Conservation (phyloP, 2,113 vertebrate species). For the Myiozetetes cayanensis region DNA sequence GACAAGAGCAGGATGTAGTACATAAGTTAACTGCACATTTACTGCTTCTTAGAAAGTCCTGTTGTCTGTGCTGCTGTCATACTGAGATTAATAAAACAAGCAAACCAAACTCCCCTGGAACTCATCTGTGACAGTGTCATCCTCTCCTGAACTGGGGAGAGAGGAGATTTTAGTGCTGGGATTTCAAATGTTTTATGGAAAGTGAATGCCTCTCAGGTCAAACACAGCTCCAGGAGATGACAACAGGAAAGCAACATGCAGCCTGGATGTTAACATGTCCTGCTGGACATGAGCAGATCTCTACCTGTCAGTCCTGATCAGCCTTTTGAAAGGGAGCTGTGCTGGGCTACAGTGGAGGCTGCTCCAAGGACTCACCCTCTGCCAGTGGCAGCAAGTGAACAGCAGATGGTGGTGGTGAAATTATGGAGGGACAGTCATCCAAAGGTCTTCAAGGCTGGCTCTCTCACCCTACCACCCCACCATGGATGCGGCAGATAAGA, state of each 20-base stretch:
- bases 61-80: neutral
- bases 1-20: neutral
- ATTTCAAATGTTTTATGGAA: neutral
- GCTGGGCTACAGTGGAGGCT: neutral
- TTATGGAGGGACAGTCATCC: neutral
- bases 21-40: neutral
- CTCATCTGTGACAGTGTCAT: neutral
- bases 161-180: neutral
- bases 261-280: rapidly evolving
- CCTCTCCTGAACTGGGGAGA: neutral
- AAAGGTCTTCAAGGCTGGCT: neutral
- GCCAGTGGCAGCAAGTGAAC: neutral
- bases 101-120: neutral
- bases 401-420: neutral
- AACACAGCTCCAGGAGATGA: neutral
- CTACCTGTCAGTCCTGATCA: neutral
- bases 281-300: neutral
- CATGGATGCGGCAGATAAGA: neutral
- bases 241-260: neutral
- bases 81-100: neutral
- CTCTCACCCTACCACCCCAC: neutral
- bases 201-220: neutral
- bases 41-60: neutral
- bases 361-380: neutral
- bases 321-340: neutral